Percentiles rank a stretch among this genome's conserved stretches.
Evolutionary conservation across 2,797 vertebrate species (phyloP).

Genomic region (Sebastes taczanowskii): DNA sequence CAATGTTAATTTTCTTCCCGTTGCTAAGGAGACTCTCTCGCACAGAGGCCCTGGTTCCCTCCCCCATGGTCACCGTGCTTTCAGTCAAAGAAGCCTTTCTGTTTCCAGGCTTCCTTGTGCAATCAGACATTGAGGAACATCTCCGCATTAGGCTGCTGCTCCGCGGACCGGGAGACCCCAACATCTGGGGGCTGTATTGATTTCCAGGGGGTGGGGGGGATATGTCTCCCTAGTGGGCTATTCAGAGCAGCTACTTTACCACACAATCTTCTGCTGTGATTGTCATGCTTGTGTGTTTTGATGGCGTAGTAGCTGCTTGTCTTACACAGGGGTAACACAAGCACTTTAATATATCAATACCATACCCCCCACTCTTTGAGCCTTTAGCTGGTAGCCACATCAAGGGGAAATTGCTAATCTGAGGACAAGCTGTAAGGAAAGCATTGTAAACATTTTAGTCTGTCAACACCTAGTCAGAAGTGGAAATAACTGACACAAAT

Average conservation of each 20-base stretch:
- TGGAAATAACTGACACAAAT: slow-evolving; percentile 80
- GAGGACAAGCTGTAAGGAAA: slow-evolving; percentile 62
- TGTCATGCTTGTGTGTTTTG: slow-evolving; percentile 66
- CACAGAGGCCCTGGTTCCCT: slow-evolving; percentile 74
- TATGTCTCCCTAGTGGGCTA: slow-evolving; percentile 64
- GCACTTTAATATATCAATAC: slow-evolving; percentile 67
- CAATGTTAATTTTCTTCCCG: slow-evolving; percentile 83
- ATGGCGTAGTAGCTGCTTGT: slow-evolving; percentile 48
- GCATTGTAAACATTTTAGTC: slow-evolving; percentile 74
- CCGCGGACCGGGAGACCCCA: slow-evolving; percentile 66
- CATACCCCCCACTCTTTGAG: slow-evolving; percentile 16
- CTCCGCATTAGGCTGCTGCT: slow-evolving; percentile 68
- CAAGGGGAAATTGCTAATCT: slow-evolving; percentile 57
- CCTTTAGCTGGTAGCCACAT: slow-evolving; percentile 43
- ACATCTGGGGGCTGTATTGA: slow-evolving; percentile 81
- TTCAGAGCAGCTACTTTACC: slow-evolving; percentile 70
- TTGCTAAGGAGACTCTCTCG: slow-evolving; percentile 83
- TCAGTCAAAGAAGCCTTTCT: slow-evolving; percentile 82
- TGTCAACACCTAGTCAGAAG: slow-evolving; percentile 63
- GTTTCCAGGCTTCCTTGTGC: slow-evolving; percentile 74
- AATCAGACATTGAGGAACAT: slow-evolving; percentile 84
- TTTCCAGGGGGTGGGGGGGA: slow-evolving; percentile 55
- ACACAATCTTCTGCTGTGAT: slow-evolving; percentile 68
- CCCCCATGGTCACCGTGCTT: slow-evolving; percentile 79
- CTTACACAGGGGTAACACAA: slow-evolving; percentile 45